Evolutionary conservation across 2,888 invertebrate species (phyloP).

Genomic region (Oxytorus armatus): DNA sequence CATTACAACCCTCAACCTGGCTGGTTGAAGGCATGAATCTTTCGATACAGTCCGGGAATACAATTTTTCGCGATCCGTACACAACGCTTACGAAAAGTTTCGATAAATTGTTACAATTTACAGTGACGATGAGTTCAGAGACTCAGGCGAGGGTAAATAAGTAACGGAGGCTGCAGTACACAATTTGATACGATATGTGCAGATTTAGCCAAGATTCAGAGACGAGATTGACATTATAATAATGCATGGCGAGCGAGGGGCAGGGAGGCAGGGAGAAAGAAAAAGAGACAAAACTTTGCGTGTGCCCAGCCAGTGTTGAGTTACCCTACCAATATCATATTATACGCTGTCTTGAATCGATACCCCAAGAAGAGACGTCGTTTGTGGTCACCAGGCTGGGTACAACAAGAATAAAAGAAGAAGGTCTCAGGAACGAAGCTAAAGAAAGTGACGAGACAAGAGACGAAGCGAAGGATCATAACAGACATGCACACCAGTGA

Average conservation of each 20-base stretch:
- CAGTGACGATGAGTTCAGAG: too few relatives aligned
- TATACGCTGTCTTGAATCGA: constrained; percentile 84
- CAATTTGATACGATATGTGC: too few relatives aligned
- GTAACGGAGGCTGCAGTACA: too few relatives aligned
- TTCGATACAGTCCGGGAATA: too few relatives aligned
- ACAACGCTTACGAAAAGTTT: too few relatives aligned
- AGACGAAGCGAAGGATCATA: neutral
- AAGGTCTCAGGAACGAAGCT: constrained; percentile 12
- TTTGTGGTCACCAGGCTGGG: constrained; percentile 70
- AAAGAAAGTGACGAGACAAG: constrained; percentile 44
- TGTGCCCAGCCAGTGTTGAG: constrained; percentile 75
- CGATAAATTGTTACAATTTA: too few relatives aligned
- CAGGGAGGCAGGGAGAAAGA: constrained; percentile 22
- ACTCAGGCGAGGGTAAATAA: too few relatives aligned
- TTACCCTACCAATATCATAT: constrained; percentile 84
- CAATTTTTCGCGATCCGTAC: too few relatives aligned
- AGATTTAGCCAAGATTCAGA: too few relatives aligned
- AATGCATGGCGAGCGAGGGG: neutral
- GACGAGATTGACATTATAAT: too few relatives aligned
- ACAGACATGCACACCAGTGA: neutral
- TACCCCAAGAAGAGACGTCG: constrained; percentile 76
- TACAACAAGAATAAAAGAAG: constrained; percentile 50
- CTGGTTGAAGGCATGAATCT: too few relatives aligned
- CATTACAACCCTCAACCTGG: too few relatives aligned
- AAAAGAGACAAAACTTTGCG: constrained; percentile 71